A percentile compares a stretch with the other conserved stretches of the same genome.
Evolutionary conservation across 2,113 vertebrate species (phyloP).

Genomic region (Lamprologus speciosus): DNA sequence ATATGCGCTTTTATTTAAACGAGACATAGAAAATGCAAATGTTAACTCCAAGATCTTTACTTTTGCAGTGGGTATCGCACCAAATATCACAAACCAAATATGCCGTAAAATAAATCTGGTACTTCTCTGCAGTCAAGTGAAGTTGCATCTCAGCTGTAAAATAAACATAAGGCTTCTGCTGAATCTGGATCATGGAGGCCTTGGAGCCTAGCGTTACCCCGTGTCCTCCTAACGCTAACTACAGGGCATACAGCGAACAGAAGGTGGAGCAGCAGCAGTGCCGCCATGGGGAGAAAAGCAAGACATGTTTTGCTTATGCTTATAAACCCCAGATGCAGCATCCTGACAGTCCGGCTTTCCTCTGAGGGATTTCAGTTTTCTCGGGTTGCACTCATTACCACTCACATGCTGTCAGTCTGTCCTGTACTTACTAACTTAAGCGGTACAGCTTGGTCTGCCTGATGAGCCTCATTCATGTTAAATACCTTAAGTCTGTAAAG

Average conservation of each 20-base stretch:
- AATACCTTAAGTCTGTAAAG: not conserved
- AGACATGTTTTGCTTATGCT: not conserved
- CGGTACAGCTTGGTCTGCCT: not conserved
- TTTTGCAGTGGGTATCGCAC: not conserved
- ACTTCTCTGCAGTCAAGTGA: not conserved
- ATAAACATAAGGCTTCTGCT: not conserved
- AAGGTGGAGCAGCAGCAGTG: conserved; percentile 1
- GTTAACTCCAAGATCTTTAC: not conserved
- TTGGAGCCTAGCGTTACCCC: not conserved
- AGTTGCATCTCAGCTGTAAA: not conserved
- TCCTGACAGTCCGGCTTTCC: not conserved
- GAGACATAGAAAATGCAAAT: not conserved
- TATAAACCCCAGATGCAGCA: not conserved
- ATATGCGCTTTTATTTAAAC: not conserved
- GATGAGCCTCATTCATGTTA: not conserved
- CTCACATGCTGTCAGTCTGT: not conserved
- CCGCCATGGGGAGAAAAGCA: not conserved
- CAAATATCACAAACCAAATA: not conserved
- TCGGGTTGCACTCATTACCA: not conserved
- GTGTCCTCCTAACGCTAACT: not conserved
- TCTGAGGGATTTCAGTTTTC: not conserved
- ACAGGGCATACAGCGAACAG: not conserved
- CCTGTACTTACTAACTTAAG: not conserved
- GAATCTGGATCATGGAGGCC: not conserved
- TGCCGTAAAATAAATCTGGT: not conserved